Conservation (phyloP, 1,140 invertebrate genomes). For the Drosophila elegans region DNA sequence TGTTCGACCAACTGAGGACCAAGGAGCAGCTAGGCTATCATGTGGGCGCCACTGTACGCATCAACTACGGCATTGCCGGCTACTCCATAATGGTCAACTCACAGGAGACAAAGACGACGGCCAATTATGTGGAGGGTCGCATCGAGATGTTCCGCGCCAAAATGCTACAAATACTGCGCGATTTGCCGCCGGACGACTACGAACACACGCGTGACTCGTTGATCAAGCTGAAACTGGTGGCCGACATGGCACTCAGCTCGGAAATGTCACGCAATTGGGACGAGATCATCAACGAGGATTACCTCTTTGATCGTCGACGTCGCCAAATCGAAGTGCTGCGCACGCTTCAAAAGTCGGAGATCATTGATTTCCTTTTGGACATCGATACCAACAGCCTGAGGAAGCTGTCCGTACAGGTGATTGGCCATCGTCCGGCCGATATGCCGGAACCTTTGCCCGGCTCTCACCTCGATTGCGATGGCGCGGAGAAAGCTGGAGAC, state of each 20-base stretch:
- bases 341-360: conserved; percentile 85
- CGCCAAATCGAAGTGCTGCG: conserved; percentile 85
- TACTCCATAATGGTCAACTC: conserved; percentile 90
- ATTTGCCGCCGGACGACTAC: conserved; percentile 88
- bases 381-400: conserved; percentile 87
- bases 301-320: conserved; percentile 88
- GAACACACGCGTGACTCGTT: conserved; percentile 87
- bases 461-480: background rate
- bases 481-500: background rate
- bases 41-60: conserved; percentile 88
- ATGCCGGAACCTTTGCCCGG: conserved; percentile 8
- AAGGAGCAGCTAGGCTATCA: conserved; percentile 96
- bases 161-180: conserved; percentile 87
- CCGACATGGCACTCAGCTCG: conserved; percentile 90
- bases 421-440: conserved; percentile 50
- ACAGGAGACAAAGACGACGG: conserved; percentile 90
- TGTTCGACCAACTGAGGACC: conserved; percentile 94
- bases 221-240: conserved; percentile 90
- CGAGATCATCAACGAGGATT: conserved; percentile 89
- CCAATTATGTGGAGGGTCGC: conserved; percentile 89
- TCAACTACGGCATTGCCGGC: conserved; percentile 90
- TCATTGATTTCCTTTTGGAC: conserved; percentile 87
- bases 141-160: conserved; percentile 91
- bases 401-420: conserved; percentile 89
- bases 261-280: conserved; percentile 91